These are phyloP conservation scores for Gordius sp. DNA, from an alignment of 2,888 invertebrate species.

Conservation along the genomic window DNA sequence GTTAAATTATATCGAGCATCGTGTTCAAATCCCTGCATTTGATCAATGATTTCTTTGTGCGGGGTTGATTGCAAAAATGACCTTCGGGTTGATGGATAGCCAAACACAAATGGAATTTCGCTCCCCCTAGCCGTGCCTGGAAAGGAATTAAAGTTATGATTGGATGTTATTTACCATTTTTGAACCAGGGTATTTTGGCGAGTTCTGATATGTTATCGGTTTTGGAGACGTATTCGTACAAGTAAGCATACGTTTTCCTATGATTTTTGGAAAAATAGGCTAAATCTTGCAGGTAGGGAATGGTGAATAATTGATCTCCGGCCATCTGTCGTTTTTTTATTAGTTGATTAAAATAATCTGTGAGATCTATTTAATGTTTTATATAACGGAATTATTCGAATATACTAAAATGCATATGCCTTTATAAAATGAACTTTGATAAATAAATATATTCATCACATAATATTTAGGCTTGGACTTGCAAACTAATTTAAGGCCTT, in stretches of 20 bases:
- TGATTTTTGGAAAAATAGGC: constrained; percentile 1
- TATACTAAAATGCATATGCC: no score
- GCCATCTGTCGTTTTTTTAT: background rate
- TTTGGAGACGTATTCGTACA: background rate
- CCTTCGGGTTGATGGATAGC: background rate
- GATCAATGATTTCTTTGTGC: background rate
- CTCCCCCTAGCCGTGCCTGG: background rate
- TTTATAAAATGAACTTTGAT: no score
- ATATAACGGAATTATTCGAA: no score
- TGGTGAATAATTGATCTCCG: background rate
- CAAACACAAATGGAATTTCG: background rate
- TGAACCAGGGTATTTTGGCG: constrained; percentile 1
- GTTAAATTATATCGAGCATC: background rate
- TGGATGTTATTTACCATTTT: constrained; percentile 1
- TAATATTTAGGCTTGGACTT: no score
- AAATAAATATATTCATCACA: no score
- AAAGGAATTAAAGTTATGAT: background rate
- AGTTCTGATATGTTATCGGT: background rate
- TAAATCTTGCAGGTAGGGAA: background rate
- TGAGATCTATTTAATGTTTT: no score
- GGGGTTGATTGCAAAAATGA: background rate
- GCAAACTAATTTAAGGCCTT: no score
- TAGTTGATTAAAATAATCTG: no score
- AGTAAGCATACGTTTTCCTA: background rate
- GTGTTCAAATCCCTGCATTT: background rate